These are phyloP conservation scores for Stratiomys singularior DNA, from an alignment of 2,888 invertebrate genomes.

Conservation along the genomic window DNA sequence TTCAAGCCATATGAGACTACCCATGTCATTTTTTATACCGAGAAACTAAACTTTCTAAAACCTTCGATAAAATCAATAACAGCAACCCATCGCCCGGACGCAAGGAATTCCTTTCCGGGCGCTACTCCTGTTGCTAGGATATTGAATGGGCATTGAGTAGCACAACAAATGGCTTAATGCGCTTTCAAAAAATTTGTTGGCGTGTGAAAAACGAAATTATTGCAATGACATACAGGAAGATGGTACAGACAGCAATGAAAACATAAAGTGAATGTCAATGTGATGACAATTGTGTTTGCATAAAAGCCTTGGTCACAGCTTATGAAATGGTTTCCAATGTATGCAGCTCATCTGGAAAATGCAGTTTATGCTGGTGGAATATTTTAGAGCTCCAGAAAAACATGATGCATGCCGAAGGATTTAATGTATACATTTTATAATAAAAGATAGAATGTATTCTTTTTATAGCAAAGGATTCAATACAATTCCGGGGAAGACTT, in stretches of 20 bases:
- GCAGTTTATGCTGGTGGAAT: background rate
- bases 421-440: too few species aligned
- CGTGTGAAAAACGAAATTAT: slow-evolving; percentile 47
- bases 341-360: slow-evolving; percentile 1
- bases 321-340: background rate
- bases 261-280: slow-evolving; percentile 8
- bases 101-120: too few species aligned
- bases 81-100: too few species aligned
- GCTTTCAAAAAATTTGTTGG: slow-evolving; percentile 46
- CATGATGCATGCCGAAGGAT: background rate
- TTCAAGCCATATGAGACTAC: too few species aligned
- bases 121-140: background rate
- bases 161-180: slow-evolving; percentile 40
- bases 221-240: slow-evolving; percentile 41
- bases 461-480: too few species aligned
- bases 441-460: too few species aligned
- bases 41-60: too few species aligned
- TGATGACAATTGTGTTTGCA: background rate
- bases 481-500: too few species aligned
- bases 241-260: slow-evolving; percentile 21
- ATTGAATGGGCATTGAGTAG: slow-evolving; percentile 14
- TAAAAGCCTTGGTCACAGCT: too few species aligned
- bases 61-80: too few species aligned
- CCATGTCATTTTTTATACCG: too few species aligned
- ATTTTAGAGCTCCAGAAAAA: background rate